These are phyloP conservation scores for Eueides isabella DNA, from an alignment of 1,140 invertebrate genomes.

Conservation along the genomic window DNA sequence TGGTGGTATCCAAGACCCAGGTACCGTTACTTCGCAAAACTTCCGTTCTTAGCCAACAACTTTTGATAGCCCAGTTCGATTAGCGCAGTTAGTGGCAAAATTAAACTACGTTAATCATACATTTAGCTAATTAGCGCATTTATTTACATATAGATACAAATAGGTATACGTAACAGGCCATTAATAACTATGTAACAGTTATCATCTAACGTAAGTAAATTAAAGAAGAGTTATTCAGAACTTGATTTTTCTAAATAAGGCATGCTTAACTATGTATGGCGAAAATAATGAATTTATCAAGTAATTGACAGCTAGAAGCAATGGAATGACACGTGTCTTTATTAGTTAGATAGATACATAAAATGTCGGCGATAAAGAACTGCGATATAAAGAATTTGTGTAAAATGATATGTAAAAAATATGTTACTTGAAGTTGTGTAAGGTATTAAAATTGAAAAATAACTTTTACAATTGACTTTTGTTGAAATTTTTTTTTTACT, in stretches of 20 bases:
- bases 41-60: conserved; percentile 40
- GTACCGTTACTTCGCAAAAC: conserved; percentile 32
- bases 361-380: background rate
- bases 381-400: background rate
- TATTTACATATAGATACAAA: background rate
- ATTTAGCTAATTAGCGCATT: background rate
- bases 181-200: background rate
- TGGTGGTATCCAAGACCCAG: conserved; percentile 21
- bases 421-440: background rate
- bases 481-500: background rate
- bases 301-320: background rate
- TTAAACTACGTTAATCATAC: conserved; percentile 33
- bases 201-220: background rate
- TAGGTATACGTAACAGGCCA: background rate
- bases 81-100: conserved; percentile 34
- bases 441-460: too few species aligned
- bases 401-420: background rate
- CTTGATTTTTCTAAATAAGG: background rate
- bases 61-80: conserved; percentile 47
- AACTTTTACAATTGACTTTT: background rate
- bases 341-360: background rate
- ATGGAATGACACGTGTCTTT: background rate
- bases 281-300: conserved; percentile 12
- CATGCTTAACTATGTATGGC: conserved; percentile 9
- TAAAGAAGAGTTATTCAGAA: background rate